Evolutionary conservation across 1,140 invertebrate genomes (phyloP).

Genomic region (Hyles euphorbiae): DNA sequence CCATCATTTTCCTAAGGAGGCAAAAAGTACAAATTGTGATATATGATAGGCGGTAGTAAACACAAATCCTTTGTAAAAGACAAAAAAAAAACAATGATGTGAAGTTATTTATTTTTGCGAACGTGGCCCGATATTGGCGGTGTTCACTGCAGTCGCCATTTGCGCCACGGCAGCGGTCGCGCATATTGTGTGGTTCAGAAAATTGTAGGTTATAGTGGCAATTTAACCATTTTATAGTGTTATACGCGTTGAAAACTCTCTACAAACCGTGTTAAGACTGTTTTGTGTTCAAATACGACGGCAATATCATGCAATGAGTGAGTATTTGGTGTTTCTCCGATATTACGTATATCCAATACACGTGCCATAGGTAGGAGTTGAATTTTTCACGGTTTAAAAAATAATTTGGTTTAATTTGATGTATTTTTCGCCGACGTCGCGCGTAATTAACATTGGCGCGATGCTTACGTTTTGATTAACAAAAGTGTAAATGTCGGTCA

Average conservation of each 20-base stretch:
- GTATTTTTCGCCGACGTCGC: too few species aligned
- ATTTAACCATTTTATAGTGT: conserved; percentile 29
- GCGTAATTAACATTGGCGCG: conserved; percentile 10
- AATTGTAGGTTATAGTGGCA: conserved; percentile 63
- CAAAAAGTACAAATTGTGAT: too few species aligned
- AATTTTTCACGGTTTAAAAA: conserved; percentile 1
- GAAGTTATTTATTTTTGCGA: conserved; percentile 50
- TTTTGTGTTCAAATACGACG: neutral
- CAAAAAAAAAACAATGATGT: conserved; percentile 27
- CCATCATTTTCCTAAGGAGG: too few species aligned
- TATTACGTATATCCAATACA: conserved; percentile 9
- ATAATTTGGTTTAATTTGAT: too few species aligned
- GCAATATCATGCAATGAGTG: conserved; percentile 39
- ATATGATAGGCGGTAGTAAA: too few species aligned
- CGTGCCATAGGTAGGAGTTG: neutral
- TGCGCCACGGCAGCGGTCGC: conserved; percentile 53
- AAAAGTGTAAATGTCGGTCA: conserved; percentile 27
- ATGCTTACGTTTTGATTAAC: conserved; percentile 9
- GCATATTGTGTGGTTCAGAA: conserved; percentile 41
- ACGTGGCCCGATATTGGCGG: conserved; percentile 23
- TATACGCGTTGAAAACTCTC: conserved; percentile 10
- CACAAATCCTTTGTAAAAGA: conserved; percentile 6
- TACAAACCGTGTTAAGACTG: neutral
- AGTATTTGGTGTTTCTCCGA: conserved; percentile 33
- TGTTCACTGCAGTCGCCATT: conserved; percentile 64